Base-by-base conservation (phyloP, 2,113 vertebrate species). In the Pitta sordida region DNA sequence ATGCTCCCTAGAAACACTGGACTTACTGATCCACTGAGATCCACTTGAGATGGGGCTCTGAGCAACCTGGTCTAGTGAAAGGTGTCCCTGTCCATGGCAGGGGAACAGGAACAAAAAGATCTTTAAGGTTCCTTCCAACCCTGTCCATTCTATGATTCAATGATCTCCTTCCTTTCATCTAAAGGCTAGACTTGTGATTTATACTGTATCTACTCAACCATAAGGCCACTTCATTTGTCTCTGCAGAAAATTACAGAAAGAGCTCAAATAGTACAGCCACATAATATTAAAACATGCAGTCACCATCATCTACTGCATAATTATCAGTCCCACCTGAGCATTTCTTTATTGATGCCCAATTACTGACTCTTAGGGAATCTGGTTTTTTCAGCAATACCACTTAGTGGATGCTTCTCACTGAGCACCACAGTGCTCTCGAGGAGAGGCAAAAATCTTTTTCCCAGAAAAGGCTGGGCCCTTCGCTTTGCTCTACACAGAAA, bases 361-460 rank as follows among this genome's bases (percentile, higher is more conserved):
- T 70, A 65, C 63, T 43, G 55, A 74, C 70, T 37, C 12, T 63
- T 30, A 83, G 30, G 11, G 15, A 62, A 43, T 22, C 55, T 51
- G 32, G n/a, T 29, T 83, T 69, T 83, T 73, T 46, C 94, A 89
- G 78, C 30, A 41, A 19, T 4, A 88, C 17, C 36, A 32, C n/a
- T 87, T 43, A 70, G 53, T 16, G 26, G 49, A 52, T 78, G 48
- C 36, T 58, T 82, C 63, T 70, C 63, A 70, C 36, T 80, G 19
- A 7, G n/a, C 46, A 62, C 60, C 36, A 70, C 30, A 23, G 11
- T 19, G 53, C 51, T 83, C 55, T n/a, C 0, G 0, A n/a, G 39
- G 14, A 75, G 44, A 62, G 24, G 43, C 16, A 43, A 65, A 20
- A 9, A 4, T 53, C 41, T 62, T 55, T 39, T 20, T 1, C 49